Evolutionary conservation across 1,140 invertebrate genomes (phyloP), one percentile per base, ranked within the genome.

Genomic region (Bacillus rossius): DNA sequence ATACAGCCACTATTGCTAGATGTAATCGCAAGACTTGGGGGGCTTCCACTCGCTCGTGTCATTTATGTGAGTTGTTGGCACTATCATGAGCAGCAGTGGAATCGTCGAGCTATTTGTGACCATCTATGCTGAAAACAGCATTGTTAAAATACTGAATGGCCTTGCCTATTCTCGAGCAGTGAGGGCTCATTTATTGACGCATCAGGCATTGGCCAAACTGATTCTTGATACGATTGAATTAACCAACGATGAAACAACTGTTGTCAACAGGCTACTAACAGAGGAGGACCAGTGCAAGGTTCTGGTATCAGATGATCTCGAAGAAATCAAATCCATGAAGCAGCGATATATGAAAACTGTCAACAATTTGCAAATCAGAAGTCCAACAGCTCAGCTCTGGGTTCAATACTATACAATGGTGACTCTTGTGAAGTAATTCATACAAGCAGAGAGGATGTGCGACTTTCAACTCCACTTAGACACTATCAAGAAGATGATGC

Each of bases 391-490:
- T 7, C 63, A 71, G 66, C 57, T 73, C 43, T 73, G 72, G 70
- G 60, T 71, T 17, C 70, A 72, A 64, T 73, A 74, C 64, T 72
- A 69, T 66, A 20, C 48, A 20, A 72, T 72, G 71, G 65, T 70
- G 20, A 67, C 65, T 3, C 61, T 70, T 60, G 63, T 58, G 10
- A 71, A 69, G 51, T 59, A 71, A 47, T 72, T 71, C 58, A 20
- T 73, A 57, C 62, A 58, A 67, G 66, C 69, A 61, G 71, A 74
- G 57, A 54, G 69, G 54, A 68, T 68, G 61, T 71, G 69, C 22
- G 61, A 75, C 67, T 75, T 71, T 72, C 42, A 71, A 63, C 64
- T 66, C 50, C 72, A 75, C 66, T 66, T 74, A 34, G 66, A 69
- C 47, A 17, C 60, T 40, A 56, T 73, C 10, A 25, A 72, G 63